Evolutionary conservation across 2,797 vertebrate species (phyloP), one percentile per base, ranked within the genome.

Genomic region (Sebastes dallii): DNA sequence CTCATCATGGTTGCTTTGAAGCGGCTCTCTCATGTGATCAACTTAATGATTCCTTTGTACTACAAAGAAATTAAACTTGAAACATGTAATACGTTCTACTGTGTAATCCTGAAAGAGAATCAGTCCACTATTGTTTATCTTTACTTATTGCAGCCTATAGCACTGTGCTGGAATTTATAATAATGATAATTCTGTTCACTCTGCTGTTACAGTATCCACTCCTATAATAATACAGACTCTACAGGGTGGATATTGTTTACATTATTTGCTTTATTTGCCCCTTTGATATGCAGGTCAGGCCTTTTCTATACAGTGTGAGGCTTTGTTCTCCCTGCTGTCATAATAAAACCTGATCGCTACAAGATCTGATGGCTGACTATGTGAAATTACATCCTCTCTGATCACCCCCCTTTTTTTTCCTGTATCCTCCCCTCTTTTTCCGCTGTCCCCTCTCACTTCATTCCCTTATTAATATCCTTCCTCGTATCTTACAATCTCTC

Each of bases 381-480:
- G 42, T 78, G 69, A 77, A 82, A 66, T 82, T 34, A 69, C 61
- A 67, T 70, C 54, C 68, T 39, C 42, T 86, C 71, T 81, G 65
- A 81, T 84, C 67, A 71, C 13, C 25, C 34, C 29, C 4, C 54
- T 39, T 71, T 34, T 34, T 50, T 46, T 16, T 16, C 39, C 50
- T 39, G 4, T 18, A 30, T 42, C 64, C 69, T 62, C 46, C 59
- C 46, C n/a, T 59, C 22, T 36, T 30, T 39, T 54, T 24, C 27
- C 39, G 1, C 24, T 16, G 2, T 58, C 69, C 25, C 55, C 60
- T 30, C 73, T 88, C 59, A 74, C 46, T 78, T 77, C 54, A 73
- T 84, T 85, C 69, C 62, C 59, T 78, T 78, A 86, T 86, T 91
- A 87, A 90, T 90, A 82, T 88, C 86, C 81, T 70, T 76, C 30